Conservation (phyloP, 1,140 invertebrate species). For the Halictus rubicundus region DNA sequence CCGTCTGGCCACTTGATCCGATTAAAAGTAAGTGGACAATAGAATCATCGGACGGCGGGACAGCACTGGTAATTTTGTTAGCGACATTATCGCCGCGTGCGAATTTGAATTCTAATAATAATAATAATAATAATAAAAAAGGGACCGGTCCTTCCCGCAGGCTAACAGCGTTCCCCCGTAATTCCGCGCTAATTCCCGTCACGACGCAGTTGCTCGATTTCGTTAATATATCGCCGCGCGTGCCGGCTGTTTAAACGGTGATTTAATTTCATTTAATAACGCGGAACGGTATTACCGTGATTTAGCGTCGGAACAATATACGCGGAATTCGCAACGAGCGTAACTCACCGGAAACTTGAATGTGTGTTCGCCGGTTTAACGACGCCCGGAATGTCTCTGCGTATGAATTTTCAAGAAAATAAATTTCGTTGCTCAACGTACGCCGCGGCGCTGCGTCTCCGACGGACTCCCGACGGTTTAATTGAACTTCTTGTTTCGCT, state of each 20-base stretch:
- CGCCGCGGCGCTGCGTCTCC: too few species aligned
- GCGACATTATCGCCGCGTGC: neutral
- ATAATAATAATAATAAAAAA: too few species aligned
- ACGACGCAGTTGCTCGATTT: slow-evolving; percentile 45
- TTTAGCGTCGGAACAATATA: slow-evolving; percentile 32
- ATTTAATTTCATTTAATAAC: slow-evolving; percentile 54
- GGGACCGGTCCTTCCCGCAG: too few species aligned
- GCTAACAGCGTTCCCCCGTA: neutral
- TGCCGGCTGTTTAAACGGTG: slow-evolving; percentile 40
- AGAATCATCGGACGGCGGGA: neutral
- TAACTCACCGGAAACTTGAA: neutral
- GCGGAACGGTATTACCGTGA: slow-evolving; percentile 41
- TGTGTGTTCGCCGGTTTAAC: neutral
- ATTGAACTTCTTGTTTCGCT: too few species aligned
- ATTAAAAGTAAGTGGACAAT: neutral
- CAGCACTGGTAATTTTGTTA: neutral
- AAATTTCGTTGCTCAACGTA: too few species aligned
- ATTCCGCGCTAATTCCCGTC: slow-evolving; percentile 42
- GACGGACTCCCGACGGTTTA: too few species aligned
- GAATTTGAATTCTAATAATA: neutral
- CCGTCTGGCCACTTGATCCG: too few species aligned
- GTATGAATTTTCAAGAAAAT: neutral
- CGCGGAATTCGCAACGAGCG: slow-evolving; percentile 22
- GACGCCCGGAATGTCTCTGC: neutral
- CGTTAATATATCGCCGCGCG: slow-evolving; percentile 42